Evolutionary conservation across 2,113 vertebrate species (phyloP).

Genomic region (Brienomyrus longianalis): DNA sequence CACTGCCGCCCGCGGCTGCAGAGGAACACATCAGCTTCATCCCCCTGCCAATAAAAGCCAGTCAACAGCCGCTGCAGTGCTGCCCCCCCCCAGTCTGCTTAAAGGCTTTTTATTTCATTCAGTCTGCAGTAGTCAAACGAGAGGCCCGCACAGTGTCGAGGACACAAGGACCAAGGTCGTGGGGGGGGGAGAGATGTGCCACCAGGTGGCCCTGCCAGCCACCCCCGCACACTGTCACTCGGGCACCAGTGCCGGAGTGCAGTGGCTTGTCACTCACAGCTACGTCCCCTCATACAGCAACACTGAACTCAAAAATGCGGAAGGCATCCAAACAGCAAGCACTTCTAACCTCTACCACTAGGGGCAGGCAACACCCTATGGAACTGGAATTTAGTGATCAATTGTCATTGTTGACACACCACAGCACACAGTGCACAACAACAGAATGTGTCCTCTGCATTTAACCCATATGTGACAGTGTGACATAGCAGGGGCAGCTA

Average conservation of each 20-base stretch:
- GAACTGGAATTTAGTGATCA: slow-evolving; percentile 13
- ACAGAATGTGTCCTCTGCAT: too few species aligned
- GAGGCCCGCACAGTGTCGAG: slow-evolving; percentile 52
- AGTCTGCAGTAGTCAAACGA: slow-evolving; percentile 54
- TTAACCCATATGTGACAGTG: too few species aligned
- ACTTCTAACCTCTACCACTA: not conserved
- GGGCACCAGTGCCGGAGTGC: not conserved
- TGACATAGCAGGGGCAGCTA: too few species aligned
- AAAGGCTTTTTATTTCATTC: slow-evolving; percentile 62
- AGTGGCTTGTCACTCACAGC: slow-evolving; percentile 2
- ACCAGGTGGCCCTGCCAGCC: not conserved
- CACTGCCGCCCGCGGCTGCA: slow-evolving; percentile 41
- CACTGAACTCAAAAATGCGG: not conserved
- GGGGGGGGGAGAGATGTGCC: not conserved
- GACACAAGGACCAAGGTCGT: slow-evolving; percentile 59
- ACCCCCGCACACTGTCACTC: not conserved
- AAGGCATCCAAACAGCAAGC: not conserved
- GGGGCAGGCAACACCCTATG: slow-evolving; percentile 20
- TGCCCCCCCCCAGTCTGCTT: slow-evolving; percentile 45
- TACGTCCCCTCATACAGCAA: not conserved
- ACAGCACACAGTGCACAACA: too few species aligned
- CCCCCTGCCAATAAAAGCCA: slow-evolving; percentile 61
- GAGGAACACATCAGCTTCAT: slow-evolving; percentile 68
- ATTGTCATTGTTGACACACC: too few species aligned
- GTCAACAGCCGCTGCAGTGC: slow-evolving; percentile 53